Base-by-base conservation (phyloP, 1,140 invertebrate species). In the Bradysia coprophila region DNA sequence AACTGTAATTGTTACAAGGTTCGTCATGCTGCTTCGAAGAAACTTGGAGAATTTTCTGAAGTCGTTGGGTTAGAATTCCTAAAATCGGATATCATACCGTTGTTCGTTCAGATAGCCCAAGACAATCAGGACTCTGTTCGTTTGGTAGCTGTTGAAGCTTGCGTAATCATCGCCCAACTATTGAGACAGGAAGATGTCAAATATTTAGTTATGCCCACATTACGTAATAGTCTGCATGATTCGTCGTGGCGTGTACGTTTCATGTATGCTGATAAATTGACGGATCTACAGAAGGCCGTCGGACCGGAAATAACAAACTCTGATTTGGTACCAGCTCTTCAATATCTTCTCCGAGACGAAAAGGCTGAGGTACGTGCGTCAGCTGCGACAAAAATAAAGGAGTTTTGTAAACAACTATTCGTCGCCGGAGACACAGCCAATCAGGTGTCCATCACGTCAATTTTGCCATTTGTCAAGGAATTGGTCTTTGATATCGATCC, bases 331-430 rank as follows among this genome's bases (percentile, higher is more conserved):
- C 82, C 84, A 45, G 90, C 92, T 43, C 97, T 96, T 68, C 82
- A 85, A 57, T 80, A 81, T 49, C 67, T 98, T 36, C 68, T 98
- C 15, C 98, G 98, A 63, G 96, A 99, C 63, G 81, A 85, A 24
- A 96, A 99, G 62, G 94, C 94, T 5, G 96, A 99, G 70, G 95
- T 99, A 0, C 72, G 94, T 46, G 92, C 94, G 3, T 92, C 92
- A 1, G 93, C 96, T 5, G 91, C 95, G 15, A 83, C 91, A 49
- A 98, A 98, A 69, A 73, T 77, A 0, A 76, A 76, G 65, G 94
- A 98, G 58, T 99, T 99, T 63, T 98, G 93, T 64, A 83, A 90
- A 62, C 89, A 89, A 61, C 66, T 97, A 47, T n/a, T n/a, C n/a
- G n/a, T n/a, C n/a, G n/a, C n/a, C n/a, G n/a, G n/a, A n/a, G 85